phyloP scores from a whole-genome alignment of 2,888 invertebrate species.

The Thymelicus acteon region DNA sequence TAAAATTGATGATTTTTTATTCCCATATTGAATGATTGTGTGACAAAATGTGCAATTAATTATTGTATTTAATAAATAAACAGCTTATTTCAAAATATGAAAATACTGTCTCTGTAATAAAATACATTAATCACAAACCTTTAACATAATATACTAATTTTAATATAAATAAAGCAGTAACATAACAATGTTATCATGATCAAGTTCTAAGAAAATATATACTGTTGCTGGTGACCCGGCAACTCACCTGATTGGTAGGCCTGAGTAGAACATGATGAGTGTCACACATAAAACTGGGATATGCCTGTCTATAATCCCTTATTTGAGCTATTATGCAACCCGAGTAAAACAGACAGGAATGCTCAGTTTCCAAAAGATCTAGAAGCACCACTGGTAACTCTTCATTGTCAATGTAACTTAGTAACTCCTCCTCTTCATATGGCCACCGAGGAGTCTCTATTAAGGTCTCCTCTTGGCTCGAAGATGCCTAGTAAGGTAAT shows the following conservation, averaged over 20 bases:
- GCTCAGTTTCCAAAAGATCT: constrained; percentile 92
- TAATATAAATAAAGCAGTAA: too few relatives aligned
- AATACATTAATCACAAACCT: too few relatives aligned
- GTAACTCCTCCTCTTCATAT: constrained; percentile 94
- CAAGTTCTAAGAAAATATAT: not conserved
- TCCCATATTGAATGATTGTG: too few relatives aligned
- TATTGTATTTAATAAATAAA: too few relatives aligned
- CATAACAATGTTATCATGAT: not conserved
- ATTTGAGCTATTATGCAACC: constrained; percentile 97
- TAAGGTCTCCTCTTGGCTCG: constrained; percentile 85
- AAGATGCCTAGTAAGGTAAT: constrained; percentile 48
- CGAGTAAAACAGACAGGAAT: constrained; percentile 94
- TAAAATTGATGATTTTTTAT: too few relatives aligned
- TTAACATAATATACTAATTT: too few relatives aligned
- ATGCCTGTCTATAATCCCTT: constrained; percentile 93
- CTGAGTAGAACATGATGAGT: constrained; percentile 94
- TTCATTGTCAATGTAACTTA: constrained; percentile 95
- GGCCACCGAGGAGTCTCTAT: constrained; percentile 93
- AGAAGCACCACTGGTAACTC: constrained; percentile 94
- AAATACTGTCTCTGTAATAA: too few relatives aligned
- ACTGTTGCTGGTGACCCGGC: not conserved
- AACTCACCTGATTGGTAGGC: constrained; percentile 90
- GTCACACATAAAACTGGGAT: constrained; percentile 91
- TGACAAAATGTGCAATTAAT: too few relatives aligned
- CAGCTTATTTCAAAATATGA: too few relatives aligned